phyloP scores from a whole-genome alignment of 2,888 invertebrate species.

The Pseudanteris insignis region DNA sequence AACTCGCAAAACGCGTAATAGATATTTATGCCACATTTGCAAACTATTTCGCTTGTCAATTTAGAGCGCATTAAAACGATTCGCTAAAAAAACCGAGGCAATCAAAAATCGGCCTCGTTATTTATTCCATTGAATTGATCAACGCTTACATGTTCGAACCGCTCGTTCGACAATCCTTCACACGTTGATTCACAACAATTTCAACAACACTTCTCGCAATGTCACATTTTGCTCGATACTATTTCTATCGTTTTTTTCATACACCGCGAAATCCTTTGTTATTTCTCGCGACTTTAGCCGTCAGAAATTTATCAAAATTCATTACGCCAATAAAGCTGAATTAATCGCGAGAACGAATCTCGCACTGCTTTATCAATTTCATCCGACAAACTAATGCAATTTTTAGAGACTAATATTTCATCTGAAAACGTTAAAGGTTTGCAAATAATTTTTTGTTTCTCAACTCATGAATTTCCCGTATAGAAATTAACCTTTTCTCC shows the following conservation, averaged over 20 bases:
- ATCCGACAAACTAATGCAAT: constrained; percentile 23
- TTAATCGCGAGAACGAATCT: constrained; percentile 25
- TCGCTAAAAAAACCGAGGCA: constrained; percentile 2
- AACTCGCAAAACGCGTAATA: constrained; percentile 27
- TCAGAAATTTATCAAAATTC: constrained; percentile 31
- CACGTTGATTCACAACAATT: too few relatives aligned
- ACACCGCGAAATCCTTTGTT: too few relatives aligned
- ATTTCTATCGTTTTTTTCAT: too few relatives aligned
- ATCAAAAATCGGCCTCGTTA: constrained; percentile 31
- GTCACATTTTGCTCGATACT: too few relatives aligned
- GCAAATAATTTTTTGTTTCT: constrained; percentile 12
- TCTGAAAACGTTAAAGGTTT: constrained; percentile 11
- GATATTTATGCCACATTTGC: constrained; percentile 35
- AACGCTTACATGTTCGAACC: too few relatives aligned
- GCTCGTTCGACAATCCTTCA: constrained; percentile 23
- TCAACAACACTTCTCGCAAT: too few relatives aligned
- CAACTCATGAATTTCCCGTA: constrained; percentile 5
- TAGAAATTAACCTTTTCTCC: too few relatives aligned
- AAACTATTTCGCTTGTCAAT: constrained; percentile 23
- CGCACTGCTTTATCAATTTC: constrained; percentile 31
- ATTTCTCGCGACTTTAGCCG: constrained; percentile 16
- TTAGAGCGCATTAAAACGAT: constrained; percentile 26
- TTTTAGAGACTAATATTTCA: constrained; percentile 15
- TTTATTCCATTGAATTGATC: constrained; percentile 34
- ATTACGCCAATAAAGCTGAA: constrained; percentile 32